Evolutionary conservation across 2,888 invertebrate genomes (phyloP), one percentile per base, ranked within the genome.

Genomic region (Conistra vaccinii): DNA sequence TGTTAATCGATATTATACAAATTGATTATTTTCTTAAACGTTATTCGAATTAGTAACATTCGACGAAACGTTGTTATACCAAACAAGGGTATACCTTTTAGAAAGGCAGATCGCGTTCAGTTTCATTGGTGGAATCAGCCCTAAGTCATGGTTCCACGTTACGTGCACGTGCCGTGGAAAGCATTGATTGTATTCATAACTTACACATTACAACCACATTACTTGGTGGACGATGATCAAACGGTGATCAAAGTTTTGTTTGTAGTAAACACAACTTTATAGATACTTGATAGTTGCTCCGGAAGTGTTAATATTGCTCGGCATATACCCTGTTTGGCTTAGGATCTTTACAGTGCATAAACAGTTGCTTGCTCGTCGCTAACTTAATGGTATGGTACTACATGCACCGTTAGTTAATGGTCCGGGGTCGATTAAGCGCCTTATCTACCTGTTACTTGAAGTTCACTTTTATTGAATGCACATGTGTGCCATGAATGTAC

Each of bases 381-480:
- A 29, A 55, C 42, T 67, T 70, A 68, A 79, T 66, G 32, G 35
- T 62, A 32, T 58, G 67, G 48, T 51, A 32, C 29, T 51, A 42
- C 55, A 78, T 70, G 75, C 73, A 55, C 48, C 48, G 63, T 80
- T 71, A 73, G 26, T 58, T 62, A 76, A 76, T 69, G 67, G 61
- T 60, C 55, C 53, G 55, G 48, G 62, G 63, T 58, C 58, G 68
- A 84, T 84, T 85, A 73, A 75, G 51, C 69, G 7, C 23, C 32
- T 57, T 68, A 42, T 42, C 42, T 42, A 78, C 78, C 78, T 81
- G 71, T 74, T 61, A 67, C 61, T 62, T 45, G 26, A 61, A 69
- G 78, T 76, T 73, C n/a, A 68, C 53, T 71, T 77, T 73, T 69
- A 81, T 45, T 68, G 61, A 61, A 53, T 62, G 60, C 26, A 66